Conservation (phyloP, 2,113 vertebrate genomes). For the Canis aureus region DNA sequence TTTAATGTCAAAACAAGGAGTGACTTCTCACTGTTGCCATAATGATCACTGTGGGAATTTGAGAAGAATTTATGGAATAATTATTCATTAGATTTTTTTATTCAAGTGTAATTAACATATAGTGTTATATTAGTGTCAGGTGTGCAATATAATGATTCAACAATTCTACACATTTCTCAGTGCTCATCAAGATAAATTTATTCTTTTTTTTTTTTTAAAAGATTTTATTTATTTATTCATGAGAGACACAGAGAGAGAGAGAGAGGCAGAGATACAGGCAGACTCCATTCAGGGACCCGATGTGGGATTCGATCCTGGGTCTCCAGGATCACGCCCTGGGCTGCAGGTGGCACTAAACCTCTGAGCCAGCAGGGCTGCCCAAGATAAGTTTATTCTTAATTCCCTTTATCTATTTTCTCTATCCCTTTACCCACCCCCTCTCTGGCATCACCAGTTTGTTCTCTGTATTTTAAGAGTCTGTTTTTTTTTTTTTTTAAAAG, state of each 20-base stretch:
- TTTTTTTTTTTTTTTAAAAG: background rate
- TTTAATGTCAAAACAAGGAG: background rate
- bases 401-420: background rate
- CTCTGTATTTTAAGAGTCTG: background rate
- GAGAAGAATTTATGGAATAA: constrained; percentile 36
- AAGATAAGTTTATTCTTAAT: background rate
- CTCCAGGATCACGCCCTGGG: too few species aligned
- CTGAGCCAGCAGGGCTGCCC: too few species aligned
- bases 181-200: background rate
- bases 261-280: too few species aligned
- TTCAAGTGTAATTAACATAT: background rate
- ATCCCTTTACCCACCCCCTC: background rate
- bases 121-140: background rate
- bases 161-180: background rate
- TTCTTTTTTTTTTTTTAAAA: background rate
- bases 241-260: too few species aligned
- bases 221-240: too few species aligned
- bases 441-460: background rate
- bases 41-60: constrained; percentile 9
- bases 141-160: background rate
- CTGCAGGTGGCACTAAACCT: too few species aligned
- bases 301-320: too few species aligned
- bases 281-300: too few species aligned
- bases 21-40: background rate
- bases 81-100: background rate